These are phyloP conservation scores for Samia ricini DNA, from an alignment of 1,140 invertebrate genomes.

Conservation along the genomic window DNA sequence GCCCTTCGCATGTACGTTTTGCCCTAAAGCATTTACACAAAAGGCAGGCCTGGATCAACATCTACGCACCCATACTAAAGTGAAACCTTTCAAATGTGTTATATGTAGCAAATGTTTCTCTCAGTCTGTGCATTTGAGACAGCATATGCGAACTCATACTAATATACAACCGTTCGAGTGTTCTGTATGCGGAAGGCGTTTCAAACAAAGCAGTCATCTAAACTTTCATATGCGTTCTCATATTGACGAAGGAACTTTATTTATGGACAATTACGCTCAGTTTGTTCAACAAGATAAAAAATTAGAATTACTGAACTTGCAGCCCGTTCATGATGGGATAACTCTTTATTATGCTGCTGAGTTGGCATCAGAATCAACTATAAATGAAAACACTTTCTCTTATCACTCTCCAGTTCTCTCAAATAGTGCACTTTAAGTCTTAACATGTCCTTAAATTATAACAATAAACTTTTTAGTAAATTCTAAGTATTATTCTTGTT, in stretches of 20 bases:
- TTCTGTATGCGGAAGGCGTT: constrained; percentile 77
- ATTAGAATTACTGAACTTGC: constrained; percentile 51
- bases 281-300: constrained; percentile 26
- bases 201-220: constrained; percentile 73
- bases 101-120: constrained; percentile 84
- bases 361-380: constrained; percentile 23
- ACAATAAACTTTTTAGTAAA: too few relatives aligned
- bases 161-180: constrained; percentile 88
- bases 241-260: constrained; percentile 30
- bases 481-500: too few relatives aligned
- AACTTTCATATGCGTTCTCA: constrained; percentile 73
- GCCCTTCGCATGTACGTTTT: constrained; percentile 91
- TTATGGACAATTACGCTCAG: constrained; percentile 38
- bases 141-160: constrained; percentile 73
- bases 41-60: constrained; percentile 81
- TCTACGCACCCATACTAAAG: constrained; percentile 82
- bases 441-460: constrained; percentile 6
- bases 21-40: constrained; percentile 92
- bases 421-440: constrained; percentile 19
- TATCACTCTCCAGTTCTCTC: constrained; percentile 18
- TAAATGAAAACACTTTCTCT: constrained; percentile 20
- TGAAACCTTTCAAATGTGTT: constrained; percentile 83
- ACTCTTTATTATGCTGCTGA: constrained; percentile 62
- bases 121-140: constrained; percentile 69
- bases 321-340: constrained; percentile 55